These are phyloP conservation scores for Lonchura striata DNA, from an alignment of 2,113 vertebrate species.

Conservation along the genomic window DNA sequence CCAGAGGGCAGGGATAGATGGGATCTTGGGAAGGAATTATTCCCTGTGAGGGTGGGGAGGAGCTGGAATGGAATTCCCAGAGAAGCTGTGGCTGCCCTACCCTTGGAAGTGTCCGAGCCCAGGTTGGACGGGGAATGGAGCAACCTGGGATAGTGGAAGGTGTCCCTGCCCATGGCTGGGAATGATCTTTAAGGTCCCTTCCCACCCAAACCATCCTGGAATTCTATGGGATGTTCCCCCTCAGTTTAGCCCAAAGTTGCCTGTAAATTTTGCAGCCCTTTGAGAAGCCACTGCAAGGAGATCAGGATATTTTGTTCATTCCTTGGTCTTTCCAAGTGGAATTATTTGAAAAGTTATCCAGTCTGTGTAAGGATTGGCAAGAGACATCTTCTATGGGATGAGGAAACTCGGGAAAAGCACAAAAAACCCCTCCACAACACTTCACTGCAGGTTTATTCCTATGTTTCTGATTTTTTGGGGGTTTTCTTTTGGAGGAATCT, in stretches of 20 bases:
- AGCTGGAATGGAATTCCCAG: fast-evolving
- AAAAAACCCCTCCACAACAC: fast-evolving
- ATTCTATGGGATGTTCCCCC: background rate
- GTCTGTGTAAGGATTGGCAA: fast-evolving
- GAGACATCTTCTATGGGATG: background rate
- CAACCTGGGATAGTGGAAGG: background rate
- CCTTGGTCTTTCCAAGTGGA: background rate
- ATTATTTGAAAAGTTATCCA: background rate
- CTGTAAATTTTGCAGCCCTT: background rate
- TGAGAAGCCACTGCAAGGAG: background rate
- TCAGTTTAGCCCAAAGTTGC: background rate
- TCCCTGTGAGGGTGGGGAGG: fast-evolving
- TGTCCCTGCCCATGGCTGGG: background rate
- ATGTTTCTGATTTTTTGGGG: background rate
- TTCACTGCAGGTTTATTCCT: background rate
- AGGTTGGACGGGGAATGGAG: fast-evolving
- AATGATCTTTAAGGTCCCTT: background rate
- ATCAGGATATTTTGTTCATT: background rate
- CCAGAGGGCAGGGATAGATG: fast-evolving
- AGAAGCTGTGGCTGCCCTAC: background rate
- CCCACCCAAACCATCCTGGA: background rate
- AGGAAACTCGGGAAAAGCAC: background rate
- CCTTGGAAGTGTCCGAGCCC: background rate
- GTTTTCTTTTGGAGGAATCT: background rate
- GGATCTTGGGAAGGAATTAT: background rate